A percentile compares a stretch with the other conserved stretches of the same genome.
Conservation (phyloP, 2,797 vertebrate species). For the Gymnoscopelus microlampas region DNA sequence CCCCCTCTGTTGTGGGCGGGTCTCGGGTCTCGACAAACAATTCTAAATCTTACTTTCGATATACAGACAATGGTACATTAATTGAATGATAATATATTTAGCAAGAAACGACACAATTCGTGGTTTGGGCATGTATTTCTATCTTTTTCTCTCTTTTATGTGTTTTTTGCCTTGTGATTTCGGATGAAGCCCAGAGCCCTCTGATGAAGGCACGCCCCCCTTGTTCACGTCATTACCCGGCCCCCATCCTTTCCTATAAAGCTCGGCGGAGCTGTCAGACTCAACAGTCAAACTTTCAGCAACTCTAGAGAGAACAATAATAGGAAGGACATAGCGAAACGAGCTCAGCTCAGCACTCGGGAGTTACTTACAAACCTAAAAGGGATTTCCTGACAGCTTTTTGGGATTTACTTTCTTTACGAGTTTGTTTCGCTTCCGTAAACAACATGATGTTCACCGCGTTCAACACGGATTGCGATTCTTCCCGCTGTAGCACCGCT, state of each 20-base stretch:
- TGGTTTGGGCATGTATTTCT: constrained; percentile 37
- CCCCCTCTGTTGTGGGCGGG: constrained; percentile 49
- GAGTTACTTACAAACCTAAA: constrained; percentile 26
- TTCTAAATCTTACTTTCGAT: not conserved
- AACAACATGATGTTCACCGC: constrained; percentile 88
- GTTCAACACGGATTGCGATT: constrained; percentile 89
- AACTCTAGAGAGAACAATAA: not conserved
- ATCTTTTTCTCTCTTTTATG: constrained; percentile 4
- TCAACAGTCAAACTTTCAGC: constrained; percentile 68
- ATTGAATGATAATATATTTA: fast-evolving
- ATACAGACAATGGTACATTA: fast-evolving
- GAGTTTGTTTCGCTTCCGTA: constrained; percentile 13
- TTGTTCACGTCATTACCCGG: constrained; percentile 46
- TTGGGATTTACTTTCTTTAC: constrained; percentile 31
- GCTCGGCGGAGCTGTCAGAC: not conserved
- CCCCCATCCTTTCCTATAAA: constrained; percentile 59
- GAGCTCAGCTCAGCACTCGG: constrained; percentile 3
- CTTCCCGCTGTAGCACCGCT: constrained; percentile 94
- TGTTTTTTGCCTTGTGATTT: constrained; percentile 22
- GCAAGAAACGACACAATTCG: fast-evolving
- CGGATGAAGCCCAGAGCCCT: not conserved
- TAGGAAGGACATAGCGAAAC: not conserved
- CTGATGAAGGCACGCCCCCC: too few species aligned
- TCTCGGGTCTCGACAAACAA: not conserved
- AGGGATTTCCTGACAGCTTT: constrained; percentile 43